Evolutionary conservation across 2,113 vertebrate genomes (phyloP), one percentile per base, ranked within the genome.

Genomic region (Notarius quadriscutis): DNA sequence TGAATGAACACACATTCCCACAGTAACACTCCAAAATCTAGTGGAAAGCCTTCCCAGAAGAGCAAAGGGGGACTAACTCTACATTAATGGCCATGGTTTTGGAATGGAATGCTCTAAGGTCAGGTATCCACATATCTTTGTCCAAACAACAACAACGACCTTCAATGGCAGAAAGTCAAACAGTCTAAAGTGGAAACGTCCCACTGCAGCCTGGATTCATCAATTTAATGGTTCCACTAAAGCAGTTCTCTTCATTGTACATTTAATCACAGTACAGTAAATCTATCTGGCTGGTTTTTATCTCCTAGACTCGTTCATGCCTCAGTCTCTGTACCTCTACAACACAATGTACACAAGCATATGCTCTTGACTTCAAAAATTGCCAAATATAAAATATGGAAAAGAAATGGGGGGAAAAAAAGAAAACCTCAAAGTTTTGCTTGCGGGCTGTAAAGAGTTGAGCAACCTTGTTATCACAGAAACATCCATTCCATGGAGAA

Each of bases 401-500:
- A 34, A 17, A 34, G 41, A 53, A 62, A 58, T 1, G 1, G 2
- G 9, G 48, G 27, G 41, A 17, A 6, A 17, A 6, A 10, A 41
- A 50, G 14, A 12, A 57, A 57, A 57, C 51, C 20, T 62, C 55
- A 25, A 53, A 55, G 77, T 55, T 53, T 20, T 71, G 11, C 8
- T 86, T 71, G 14, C 48, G 15, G 6, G 30, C 8, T 51, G 67
- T 15, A 51, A 50, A 87, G 58, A 62, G 7, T 17, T 30, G 69
- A 74, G 60, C 50, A 82, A 74, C 9, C n/a, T 51, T 48, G 34
- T n/a, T 57, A 75, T 71, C 83, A 55, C 75, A 81, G 60, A 84
- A 12, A 72, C 50, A n/a, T 15, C 53, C 80, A 65, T 63, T 48
- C 65, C 22, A 84, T 18, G 30, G n/a, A 72, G 79, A 74, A 63